Evolutionary conservation across 2,113 vertebrate genomes (phyloP).

Genomic region (Scatophagus argus): DNA sequence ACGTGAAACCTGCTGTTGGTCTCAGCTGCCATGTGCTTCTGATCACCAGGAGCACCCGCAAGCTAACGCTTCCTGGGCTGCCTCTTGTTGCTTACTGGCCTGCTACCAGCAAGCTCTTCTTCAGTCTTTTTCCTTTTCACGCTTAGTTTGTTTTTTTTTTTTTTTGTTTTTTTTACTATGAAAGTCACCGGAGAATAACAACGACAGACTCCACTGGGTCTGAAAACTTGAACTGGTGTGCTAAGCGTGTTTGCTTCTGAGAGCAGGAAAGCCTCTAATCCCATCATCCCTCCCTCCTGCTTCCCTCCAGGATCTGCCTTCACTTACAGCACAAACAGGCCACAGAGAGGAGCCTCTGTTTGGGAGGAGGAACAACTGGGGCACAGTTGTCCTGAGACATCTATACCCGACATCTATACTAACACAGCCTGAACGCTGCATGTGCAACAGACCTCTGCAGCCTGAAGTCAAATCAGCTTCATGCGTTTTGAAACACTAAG

Average conservation of each 20-base stretch:
- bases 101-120: not conserved
- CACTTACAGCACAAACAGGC: slow-evolving; percentile 37
- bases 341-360: slow-evolving; percentile 60
- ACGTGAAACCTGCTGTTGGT: slow-evolving; percentile 13
- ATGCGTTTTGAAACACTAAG: not conserved
- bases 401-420: slow-evolving; percentile 51
- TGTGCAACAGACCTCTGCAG: not conserved
- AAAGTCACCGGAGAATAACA: not conserved
- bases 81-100: slow-evolving; percentile 13
- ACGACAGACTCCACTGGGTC: not conserved
- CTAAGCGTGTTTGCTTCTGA: slow-evolving; percentile 40
- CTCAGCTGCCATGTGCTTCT: slow-evolving; percentile 48
- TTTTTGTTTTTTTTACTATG: too few relatives aligned
- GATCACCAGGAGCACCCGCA: slow-evolving; percentile 33
- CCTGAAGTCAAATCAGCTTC: not conserved
- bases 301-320: slow-evolving; percentile 46
- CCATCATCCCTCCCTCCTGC: slow-evolving; percentile 48
- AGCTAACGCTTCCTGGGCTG: slow-evolving; percentile 16
- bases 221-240: not conserved
- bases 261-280: slow-evolving; percentile 67
- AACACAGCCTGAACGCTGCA: not conserved
- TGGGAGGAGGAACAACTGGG: slow-evolving; percentile 54
- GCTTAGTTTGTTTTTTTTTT: too few relatives aligned
- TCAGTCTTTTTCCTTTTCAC: not conserved
- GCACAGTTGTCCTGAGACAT: slow-evolving; percentile 61